phyloP scores from a whole-genome alignment of 1,140 invertebrate species.

The Ceratosolen fusciceps region DNA sequence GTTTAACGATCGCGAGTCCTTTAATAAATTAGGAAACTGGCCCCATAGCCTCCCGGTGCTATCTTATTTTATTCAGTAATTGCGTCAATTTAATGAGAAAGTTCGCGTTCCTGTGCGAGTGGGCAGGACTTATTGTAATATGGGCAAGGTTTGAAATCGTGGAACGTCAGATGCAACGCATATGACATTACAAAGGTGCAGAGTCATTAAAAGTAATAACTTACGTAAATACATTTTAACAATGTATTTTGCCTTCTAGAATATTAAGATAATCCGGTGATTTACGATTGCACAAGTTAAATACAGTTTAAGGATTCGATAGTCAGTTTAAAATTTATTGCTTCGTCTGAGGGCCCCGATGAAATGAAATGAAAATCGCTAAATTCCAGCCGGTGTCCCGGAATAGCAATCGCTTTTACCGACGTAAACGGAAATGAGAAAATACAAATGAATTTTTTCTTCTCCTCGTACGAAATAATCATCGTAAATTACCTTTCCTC shows the following conservation, averaged over 20 bases:
- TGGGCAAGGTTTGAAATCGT: not conserved
- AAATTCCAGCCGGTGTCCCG: not conserved
- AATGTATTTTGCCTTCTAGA: constrained; percentile 6
- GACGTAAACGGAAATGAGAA: not conserved
- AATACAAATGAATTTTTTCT: not conserved
- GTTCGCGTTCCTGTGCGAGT: no score
- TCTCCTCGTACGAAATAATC: not conserved
- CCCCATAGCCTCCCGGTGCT: no score
- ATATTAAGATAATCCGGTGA: constrained; percentile 11
- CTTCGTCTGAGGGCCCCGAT: not conserved
- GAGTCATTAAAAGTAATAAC: not conserved
- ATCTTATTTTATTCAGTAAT: not conserved
- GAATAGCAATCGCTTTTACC: not conserved
- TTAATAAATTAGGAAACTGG: not conserved
- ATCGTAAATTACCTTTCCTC: not conserved
- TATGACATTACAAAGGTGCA: not conserved
- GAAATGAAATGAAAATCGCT: not conserved
- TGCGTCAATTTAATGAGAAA: no score
- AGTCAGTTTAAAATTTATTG: not conserved
- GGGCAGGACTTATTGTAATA: not conserved
- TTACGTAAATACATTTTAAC: not conserved
- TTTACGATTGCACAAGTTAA: constrained; percentile 19
- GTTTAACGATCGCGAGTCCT: no score
- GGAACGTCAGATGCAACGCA: not conserved
- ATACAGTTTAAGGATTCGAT: constrained; percentile 1